Percentiles rank a stretch among this genome's conserved stretches.
Conservation (phyloP, 1,140 invertebrate species). For the Eumeta japonica region DNA sequence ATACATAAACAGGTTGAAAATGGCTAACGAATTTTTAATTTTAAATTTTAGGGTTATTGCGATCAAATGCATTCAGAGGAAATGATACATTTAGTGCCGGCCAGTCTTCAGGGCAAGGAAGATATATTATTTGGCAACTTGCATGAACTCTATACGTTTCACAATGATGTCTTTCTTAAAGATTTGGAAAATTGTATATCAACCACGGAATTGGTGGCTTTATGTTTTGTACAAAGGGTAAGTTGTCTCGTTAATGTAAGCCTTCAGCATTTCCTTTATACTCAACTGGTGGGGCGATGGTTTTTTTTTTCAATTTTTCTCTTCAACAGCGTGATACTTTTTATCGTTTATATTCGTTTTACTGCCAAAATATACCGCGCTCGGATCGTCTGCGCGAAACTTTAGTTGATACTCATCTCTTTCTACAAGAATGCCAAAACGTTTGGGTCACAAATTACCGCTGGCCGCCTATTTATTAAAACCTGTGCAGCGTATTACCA, state of each 20-base stretch:
- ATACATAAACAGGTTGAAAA: no score
- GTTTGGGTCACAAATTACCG: slow-evolving; percentile 87
- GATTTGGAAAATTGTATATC: slow-evolving; percentile 84
- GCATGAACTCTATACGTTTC: slow-evolving; percentile 76
- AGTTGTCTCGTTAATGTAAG: no score
- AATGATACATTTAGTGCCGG: slow-evolving; percentile 70
- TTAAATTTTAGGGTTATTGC: no score
- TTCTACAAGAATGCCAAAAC: slow-evolving; percentile 82
- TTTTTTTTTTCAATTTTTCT: no score
- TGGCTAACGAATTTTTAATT: no score
- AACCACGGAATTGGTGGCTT: slow-evolving; percentile 78
- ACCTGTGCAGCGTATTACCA: slow-evolving; percentile 96
- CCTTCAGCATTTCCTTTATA: no score
- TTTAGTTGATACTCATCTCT: slow-evolving; percentile 74
- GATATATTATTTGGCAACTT: slow-evolving; percentile 80
- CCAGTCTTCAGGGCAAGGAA: slow-evolving; percentile 75
- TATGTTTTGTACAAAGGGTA: slow-evolving; percentile 87
- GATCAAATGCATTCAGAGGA: no score
- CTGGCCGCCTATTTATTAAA: slow-evolving; percentile 94
- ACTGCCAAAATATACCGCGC: slow-evolving; percentile 95
- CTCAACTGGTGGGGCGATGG: no score
- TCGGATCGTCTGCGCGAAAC: slow-evolving; percentile 87
- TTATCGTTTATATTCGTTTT: slow-evolving; percentile 88
- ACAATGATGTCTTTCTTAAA: slow-evolving; percentile 75
- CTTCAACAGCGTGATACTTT: slow-evolving; percentile 81